Percentiles rank a stretch among this genome's conserved stretches.
These are phyloP conservation scores for Cepaea hortensis DNA, from an alignment of 2,888 invertebrate genomes.

Conservation along the genomic window DNA sequence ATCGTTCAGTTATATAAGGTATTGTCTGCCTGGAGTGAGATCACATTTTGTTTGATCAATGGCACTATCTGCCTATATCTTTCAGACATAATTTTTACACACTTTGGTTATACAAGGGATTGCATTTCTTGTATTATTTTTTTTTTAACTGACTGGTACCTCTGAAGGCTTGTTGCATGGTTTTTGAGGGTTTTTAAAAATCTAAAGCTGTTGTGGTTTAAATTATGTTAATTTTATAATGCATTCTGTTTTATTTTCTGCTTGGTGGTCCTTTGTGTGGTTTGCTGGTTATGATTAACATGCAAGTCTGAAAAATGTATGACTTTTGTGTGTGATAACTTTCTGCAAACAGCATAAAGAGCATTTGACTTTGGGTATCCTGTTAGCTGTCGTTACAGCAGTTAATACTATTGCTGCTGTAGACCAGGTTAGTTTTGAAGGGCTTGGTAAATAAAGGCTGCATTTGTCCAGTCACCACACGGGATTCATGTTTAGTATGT, in stretches of 20 bases:
- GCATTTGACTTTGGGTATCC: too few relatives aligned
- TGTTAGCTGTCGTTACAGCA: too few relatives aligned
- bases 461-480: too few relatives aligned
- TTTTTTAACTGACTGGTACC: neutral
- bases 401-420: too few relatives aligned
- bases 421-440: too few relatives aligned
- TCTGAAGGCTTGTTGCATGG: slow-evolving; percentile 43
- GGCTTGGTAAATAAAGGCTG: too few relatives aligned
- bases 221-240: neutral
- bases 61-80: neutral
- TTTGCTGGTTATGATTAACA: too few relatives aligned
- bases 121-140: slow-evolving; percentile 1
- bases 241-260: neutral
- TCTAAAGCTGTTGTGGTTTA: neutral
- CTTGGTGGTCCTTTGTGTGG: neutral
- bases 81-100: slow-evolving; percentile 15
- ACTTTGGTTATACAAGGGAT: slow-evolving; percentile 1
- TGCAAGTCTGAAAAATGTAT: too few relatives aligned
- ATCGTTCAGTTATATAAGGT: slow-evolving; percentile 39
- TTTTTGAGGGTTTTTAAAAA: slow-evolving; percentile 33
- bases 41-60: neutral
- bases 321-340: too few relatives aligned
- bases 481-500: too few relatives aligned
- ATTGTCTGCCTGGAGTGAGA: slow-evolving; percentile 10
- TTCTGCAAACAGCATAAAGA: too few relatives aligned